These are phyloP conservation scores for Catamblyrhynchus diadema DNA, from an alignment of 2,797 vertebrate genomes.

Conservation along the genomic window DNA sequence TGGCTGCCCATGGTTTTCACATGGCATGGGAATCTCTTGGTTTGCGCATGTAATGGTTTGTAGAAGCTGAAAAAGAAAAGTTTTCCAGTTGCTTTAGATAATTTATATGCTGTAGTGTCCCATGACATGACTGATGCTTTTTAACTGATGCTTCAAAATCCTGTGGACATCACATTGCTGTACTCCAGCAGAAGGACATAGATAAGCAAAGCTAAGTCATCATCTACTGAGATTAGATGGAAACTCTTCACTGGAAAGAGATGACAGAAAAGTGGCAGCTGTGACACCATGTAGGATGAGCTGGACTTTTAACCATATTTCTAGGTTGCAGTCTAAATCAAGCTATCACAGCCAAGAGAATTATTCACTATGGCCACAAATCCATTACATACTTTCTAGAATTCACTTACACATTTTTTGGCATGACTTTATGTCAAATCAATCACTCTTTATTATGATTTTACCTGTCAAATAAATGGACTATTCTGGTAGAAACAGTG, in stretches of 20 bases:
- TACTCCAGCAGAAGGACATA: background rate
- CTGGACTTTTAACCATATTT: background rate
- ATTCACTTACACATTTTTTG: background rate
- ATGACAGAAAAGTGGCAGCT: background rate
- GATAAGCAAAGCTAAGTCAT: background rate
- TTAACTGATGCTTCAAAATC: background rate
- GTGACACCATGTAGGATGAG: background rate
- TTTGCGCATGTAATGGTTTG: fast-evolving
- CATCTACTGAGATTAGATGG: background rate
- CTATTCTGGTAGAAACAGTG: background rate
- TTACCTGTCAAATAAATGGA: background rate
- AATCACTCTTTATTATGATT: background rate
- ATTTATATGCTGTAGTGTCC: background rate
- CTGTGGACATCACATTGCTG: background rate
- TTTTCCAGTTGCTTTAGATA: background rate
- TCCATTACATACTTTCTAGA: background rate
- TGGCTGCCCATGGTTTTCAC: background rate
- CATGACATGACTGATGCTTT: background rate
- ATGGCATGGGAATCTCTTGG: background rate
- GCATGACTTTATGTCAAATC: background rate
- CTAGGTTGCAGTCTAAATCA: background rate
- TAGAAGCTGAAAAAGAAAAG: background rate
- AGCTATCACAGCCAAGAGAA: background rate
- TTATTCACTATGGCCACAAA: background rate
- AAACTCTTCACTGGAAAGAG: background rate